A percentile compares a stretch with the other conserved stretches of the same genome.
These are phyloP conservation scores for Agonopterix alstromeriana DNA, from an alignment of 2,888 invertebrate genomes.

Conservation along the genomic window DNA sequence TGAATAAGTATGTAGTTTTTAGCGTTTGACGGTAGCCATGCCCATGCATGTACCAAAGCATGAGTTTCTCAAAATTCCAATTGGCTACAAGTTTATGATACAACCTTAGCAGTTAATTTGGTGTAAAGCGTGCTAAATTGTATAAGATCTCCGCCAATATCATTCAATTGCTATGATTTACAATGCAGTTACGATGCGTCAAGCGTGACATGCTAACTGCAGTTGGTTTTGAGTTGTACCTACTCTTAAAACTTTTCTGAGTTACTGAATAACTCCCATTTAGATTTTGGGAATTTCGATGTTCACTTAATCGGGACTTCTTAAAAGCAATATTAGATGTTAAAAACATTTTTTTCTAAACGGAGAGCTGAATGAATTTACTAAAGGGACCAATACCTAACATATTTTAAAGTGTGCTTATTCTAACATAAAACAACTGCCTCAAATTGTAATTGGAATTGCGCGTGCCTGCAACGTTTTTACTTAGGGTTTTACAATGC, in stretches of 20 bases:
- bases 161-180: neutral
- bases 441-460: constrained; percentile 13
- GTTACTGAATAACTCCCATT: too few relatives aligned
- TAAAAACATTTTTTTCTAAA: too few relatives aligned
- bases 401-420: constrained; percentile 38
- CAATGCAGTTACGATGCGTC: neutral
- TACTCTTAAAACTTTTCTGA: neutral
- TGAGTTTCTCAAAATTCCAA: too few relatives aligned
- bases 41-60: too few relatives aligned
- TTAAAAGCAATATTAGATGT: too few relatives aligned
- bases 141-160: too few relatives aligned
- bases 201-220: constrained; percentile 30
- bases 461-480: constrained; percentile 48
- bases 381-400: constrained; percentile 57
- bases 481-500: constrained; percentile 61
- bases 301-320: too few relatives aligned
- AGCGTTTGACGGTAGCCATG: too few relatives aligned
- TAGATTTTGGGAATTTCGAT: too few relatives aligned
- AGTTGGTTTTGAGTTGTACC: constrained; percentile 46
- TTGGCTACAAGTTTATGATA: too few relatives aligned
- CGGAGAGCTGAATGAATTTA: constrained; percentile 11
- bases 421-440: constrained; percentile 26
- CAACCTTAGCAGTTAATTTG: too few relatives aligned
- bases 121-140: too few relatives aligned
- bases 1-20: neutral